Evolutionary conservation across 2,113 vertebrate species (phyloP).

Genomic region (Otis tarda): DNA sequence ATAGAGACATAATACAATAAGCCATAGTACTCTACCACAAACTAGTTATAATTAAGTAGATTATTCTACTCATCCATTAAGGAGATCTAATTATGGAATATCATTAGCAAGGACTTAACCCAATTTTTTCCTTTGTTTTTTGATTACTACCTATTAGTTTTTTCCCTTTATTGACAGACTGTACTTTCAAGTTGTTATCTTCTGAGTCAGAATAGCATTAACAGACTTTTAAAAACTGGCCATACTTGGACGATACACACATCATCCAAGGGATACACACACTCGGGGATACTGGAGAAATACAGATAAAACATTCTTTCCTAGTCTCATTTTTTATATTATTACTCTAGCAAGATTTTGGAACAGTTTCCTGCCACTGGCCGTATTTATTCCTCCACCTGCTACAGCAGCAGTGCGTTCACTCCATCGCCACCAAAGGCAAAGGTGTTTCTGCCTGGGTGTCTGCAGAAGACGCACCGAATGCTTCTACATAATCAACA

Average conservation of each 20-base stretch:
- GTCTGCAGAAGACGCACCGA: not conserved
- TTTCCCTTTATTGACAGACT: conserved; percentile 25
- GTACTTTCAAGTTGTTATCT: not conserved
- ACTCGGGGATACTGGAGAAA: not conserved
- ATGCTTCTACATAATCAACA: rapidly evolving
- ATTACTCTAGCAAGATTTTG: not conserved
- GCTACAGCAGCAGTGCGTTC: not conserved
- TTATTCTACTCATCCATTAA: conserved; percentile 25
- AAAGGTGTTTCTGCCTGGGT: not conserved
- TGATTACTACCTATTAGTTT: not conserved
- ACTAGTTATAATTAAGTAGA: conserved; percentile 27
- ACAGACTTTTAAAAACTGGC: not conserved
- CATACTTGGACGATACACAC: not conserved
- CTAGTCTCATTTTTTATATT: not conserved
- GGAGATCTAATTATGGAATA: conserved; percentile 29
- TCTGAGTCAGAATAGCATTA: not conserved
- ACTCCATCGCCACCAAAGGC: not conserved
- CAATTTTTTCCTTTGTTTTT: not conserved
- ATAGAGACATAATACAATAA: not conserved
- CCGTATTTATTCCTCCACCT: not conserved
- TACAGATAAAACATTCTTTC: not conserved
- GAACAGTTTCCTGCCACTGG: not conserved
- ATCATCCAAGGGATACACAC: no score
- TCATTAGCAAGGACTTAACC: not conserved
- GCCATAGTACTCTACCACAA: not conserved